phyloP scores from a whole-genome alignment of 1,140 invertebrate species.

The Penaeus chinensis region DNA sequence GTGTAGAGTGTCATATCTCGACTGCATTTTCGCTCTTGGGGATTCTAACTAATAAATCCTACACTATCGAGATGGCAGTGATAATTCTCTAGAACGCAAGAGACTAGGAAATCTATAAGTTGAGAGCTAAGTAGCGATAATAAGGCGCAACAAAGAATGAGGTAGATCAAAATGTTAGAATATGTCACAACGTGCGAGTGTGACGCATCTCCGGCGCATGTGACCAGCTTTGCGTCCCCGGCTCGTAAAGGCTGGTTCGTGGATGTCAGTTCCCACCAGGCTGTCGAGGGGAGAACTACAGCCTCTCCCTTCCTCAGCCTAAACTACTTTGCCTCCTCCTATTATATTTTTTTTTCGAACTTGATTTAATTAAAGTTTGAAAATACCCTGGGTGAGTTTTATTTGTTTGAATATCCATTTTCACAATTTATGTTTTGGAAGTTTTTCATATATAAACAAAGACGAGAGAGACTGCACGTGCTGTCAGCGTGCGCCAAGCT shows the following conservation, averaged over 20 bases:
- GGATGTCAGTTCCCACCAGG: slow-evolving; percentile 15
- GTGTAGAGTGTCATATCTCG: slow-evolving; percentile 9
- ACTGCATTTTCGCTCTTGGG: background rate
- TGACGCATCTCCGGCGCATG: slow-evolving; percentile 54
- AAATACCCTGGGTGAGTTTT: too few relatives aligned
- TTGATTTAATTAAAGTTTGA: too few relatives aligned
- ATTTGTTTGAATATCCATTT: too few relatives aligned
- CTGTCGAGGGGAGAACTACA: background rate
- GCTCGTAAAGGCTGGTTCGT: slow-evolving; percentile 2
- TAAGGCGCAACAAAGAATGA: too few relatives aligned
- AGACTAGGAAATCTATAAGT: background rate
- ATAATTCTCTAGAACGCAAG: background rate
- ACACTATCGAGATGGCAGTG: background rate
- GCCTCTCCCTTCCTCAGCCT: too few relatives aligned
- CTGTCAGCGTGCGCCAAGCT: too few relatives aligned
- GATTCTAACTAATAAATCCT: background rate
- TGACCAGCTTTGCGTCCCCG: slow-evolving; percentile 30
- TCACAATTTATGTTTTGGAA: too few relatives aligned
- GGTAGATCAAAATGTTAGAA: slow-evolving; percentile 9
- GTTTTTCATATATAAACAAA: too few relatives aligned
- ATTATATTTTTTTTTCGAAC: background rate
- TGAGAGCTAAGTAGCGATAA: background rate
- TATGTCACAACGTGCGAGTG: slow-evolving; percentile 45
- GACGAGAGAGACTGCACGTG: too few relatives aligned
- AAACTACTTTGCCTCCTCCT: background rate